phyloP scores from a whole-genome alignment of 2,797 vertebrate genomes.

The Tapirus indicus region DNA sequence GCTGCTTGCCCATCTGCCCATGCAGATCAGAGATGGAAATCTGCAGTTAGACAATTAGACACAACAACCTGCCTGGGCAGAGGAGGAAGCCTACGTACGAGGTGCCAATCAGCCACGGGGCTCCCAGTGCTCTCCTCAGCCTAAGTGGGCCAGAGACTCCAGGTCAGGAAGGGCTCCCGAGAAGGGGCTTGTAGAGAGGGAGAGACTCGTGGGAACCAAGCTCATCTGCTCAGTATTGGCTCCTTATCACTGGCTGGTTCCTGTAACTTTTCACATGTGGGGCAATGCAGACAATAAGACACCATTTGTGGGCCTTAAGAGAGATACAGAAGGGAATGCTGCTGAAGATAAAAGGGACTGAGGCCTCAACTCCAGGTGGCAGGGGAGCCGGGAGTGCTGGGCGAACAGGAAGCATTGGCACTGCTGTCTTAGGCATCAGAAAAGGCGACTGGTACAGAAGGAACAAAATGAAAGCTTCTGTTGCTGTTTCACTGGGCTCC shows the following conservation, averaged over 20 bases:
- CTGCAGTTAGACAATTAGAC: slow-evolving; percentile 41
- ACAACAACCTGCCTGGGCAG: slow-evolving; percentile 21
- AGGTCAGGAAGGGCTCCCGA: neutral
- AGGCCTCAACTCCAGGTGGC: neutral
- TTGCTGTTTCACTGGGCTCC: neutral
- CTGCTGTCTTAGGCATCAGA: neutral
- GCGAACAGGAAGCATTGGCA: neutral
- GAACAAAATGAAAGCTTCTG: neutral
- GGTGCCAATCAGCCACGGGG: neutral
- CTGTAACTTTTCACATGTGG: neutral
- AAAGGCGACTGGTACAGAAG: neutral
- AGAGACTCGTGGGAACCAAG: neutral
- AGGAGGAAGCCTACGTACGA: neutral
- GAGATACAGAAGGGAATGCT: neutral
- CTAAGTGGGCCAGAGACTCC: neutral
- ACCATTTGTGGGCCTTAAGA: neutral
- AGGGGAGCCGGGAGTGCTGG: neutral
- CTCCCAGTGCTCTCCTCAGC: accelerated
- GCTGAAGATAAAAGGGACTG: neutral
- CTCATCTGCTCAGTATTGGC: neutral
- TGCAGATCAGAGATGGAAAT: slow-evolving; percentile 65
- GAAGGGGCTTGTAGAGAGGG: neutral
- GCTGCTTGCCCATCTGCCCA: slow-evolving; percentile 65
- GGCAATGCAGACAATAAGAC: neutral
- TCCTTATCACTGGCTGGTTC: neutral